Evolutionary conservation across 2,113 vertebrate species (phyloP), one percentile per base, ranked within the genome.

Genomic region (Ceyx margarethae): DNA sequence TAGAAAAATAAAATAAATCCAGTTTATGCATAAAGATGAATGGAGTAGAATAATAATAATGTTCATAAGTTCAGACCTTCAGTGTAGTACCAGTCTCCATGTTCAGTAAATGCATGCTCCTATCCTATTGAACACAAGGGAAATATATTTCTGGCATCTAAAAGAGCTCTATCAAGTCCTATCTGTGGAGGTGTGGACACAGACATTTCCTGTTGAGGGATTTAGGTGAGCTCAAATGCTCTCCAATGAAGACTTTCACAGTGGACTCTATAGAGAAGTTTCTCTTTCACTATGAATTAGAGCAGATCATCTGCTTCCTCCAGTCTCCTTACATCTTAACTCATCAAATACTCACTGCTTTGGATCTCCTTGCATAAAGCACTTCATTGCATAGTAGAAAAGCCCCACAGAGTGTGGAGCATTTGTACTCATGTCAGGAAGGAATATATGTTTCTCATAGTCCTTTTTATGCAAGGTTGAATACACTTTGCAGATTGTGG

Each of bases 1-100:
- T 82, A 85, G 92, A 85, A 92, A 92, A 93, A 85, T 31, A 95
- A 91, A 94, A 87, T 92, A 96, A 95, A 94, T 87, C 75, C 79
- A 91, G 67, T 86, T 89, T 78, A 85, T 89, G 81, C 87, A 94
- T 96, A 95, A 91, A 96, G 78, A 89, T 90, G 92, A 82, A 74
- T 62, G 65, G 40, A 80, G 40, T 28, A 66, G 87, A 91, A 89
- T 89, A 89, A 65, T 66, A 80, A 87, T 79, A 33, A 40, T 13
- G 21, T 85, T 81, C 43, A 22, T 45, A 67, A 82, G 72, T 91
- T 94, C 72, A 80, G 37, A 23, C 67, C 15, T 58, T 16, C 33
- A 45, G 69, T 15, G 23, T 57, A 40, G 62, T 20, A 25, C 5
- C 1, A 35, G 45, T 8, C 16, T 62, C 13, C 12, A 0, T 58